Base-by-base conservation (phyloP, 2,797 vertebrate species). In the Hydrocynus forskahlii region DNA sequence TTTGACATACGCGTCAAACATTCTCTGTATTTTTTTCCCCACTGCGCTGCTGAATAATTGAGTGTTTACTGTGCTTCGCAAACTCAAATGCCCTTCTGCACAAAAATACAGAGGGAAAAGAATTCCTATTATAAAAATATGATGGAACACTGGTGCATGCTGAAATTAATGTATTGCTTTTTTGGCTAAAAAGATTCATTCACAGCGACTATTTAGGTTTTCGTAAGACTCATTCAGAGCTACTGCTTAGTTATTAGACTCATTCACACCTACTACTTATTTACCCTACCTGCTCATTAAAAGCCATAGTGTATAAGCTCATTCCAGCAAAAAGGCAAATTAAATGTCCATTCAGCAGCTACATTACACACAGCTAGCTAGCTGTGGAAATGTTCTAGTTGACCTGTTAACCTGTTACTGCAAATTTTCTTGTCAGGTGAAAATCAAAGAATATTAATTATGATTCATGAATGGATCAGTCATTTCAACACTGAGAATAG, bases 1-100 rank as follows among this genome's bases (percentile, higher is more conserved):
- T 87, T 85, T 89, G 78, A 85, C 88, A 83, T 85, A 77, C 72
- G n/a, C 75, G 63, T 81, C 75, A 75, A 88, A 83, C 59, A 74
- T 79, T 85, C 62, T 82, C 50, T 29, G 35, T 59, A 83, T 67
- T 77, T 83, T 76, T 75, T 35, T 35, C 4, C 4, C 35, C 35
- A 70, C 21, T 80, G 69, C 71, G 54, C 66, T 80, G 71, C 73
- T 82, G 71, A 86, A 83, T 86, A 80, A 81, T 76, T 83, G 72
- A 76, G 71, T 82, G 78, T 85, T 85, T 85, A 82, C 73, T 55
- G 54, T 73, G 72, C 17, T 64, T 75, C 57, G 66, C 16, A 88
- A 89, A 88, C 81, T 83, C 75, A 50, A 85, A 75, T 68, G 25
- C 62, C 79, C 35, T 70, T 72, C 21, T 52, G n/a, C 16, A 64